phyloP scores from a whole-genome alignment of 2,113 vertebrate genomes.

The Phalacrocorax pelagicus region DNA sequence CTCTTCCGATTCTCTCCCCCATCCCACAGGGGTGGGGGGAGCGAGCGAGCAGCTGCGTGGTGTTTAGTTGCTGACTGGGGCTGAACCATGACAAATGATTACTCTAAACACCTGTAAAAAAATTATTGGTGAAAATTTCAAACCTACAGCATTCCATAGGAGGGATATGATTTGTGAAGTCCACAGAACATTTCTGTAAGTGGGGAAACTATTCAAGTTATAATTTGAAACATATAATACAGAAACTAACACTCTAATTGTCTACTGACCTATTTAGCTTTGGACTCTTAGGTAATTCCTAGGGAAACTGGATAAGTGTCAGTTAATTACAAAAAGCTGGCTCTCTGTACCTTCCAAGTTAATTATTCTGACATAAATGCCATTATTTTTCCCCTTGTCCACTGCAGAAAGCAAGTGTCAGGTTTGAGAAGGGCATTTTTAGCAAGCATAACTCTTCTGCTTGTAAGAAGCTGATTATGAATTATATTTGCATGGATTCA shows the following conservation, averaged over 20 bases:
- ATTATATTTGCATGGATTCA: background rate
- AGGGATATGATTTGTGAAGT: background rate
- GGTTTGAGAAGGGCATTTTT: slow-evolving; percentile 18
- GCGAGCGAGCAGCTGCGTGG: too few species aligned
- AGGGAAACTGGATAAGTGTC: slow-evolving; percentile 54
- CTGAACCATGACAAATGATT: background rate
- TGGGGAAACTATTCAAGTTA: background rate
- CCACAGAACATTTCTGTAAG: background rate
- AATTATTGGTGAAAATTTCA: background rate
- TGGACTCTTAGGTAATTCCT: slow-evolving; percentile 36
- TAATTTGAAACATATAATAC: background rate
- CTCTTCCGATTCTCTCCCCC: too few species aligned
- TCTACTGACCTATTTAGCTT: slow-evolving; percentile 53
- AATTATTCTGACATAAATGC: slow-evolving; percentile 67
- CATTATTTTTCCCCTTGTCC: slow-evolving; percentile 36
- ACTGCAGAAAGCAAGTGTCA: slow-evolving; percentile 53
- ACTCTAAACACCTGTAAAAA: background rate
- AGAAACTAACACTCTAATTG: background rate
- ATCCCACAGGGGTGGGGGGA: too few species aligned
- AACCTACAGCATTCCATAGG: background rate
- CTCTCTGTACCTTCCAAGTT: slow-evolving; percentile 26
- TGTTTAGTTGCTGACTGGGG: too few species aligned
- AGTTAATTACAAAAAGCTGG: slow-evolving; percentile 51
- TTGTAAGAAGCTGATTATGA: background rate
- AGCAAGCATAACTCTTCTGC: background rate